Base-by-base conservation (phyloP, 2,113 vertebrate species). In the Garra rufa region DNA sequence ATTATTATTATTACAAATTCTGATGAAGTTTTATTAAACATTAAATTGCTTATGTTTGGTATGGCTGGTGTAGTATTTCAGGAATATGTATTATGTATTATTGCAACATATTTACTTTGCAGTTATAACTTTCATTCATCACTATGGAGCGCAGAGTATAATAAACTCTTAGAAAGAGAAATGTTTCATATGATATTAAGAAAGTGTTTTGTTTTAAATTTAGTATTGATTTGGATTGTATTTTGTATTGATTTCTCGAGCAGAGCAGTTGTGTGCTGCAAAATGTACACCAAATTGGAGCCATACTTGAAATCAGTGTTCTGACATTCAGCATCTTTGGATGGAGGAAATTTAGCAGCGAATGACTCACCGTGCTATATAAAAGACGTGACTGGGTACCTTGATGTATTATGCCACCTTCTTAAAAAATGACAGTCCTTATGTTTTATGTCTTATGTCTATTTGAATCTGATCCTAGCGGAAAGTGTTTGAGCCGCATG, bases 281-380 rank as follows among this genome's bases (percentile, higher is more conserved):
- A 48, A 48, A 80, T 67, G 61, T 26, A 43, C 59, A 30, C 78
- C 41, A 17, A 65, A 48, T 46, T 28, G 17, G 9, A 80, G 43
- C 34, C 59, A 19, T 67, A 21, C 63, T 63, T 44, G 24, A 67
- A 67, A 80, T 80, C 77, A 80, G 30, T 80, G 43, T 21, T 48
- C 17, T 80, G 59, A 80, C 59, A 46, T 48, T 79, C 38, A 63
- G 38, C 4, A 44, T 80, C 26, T 19, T 30, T 28, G 10, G 15
- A 46, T 19, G 4, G 50, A 14, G 14, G 17, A 63, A 63, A 46
- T 67, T 46, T 24, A 41, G 59, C 30, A 52, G 21, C 2, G 13
- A 76, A 65, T 83, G 59, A 52, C 30, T 83, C 71, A 52, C 17
- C 4, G 5, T 59, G 70, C 70, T 46, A 76, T 63, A 65, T 67